phyloP scores from a whole-genome alignment of 1,140 invertebrate genomes.

The Drosophila mojavensis region DNA sequence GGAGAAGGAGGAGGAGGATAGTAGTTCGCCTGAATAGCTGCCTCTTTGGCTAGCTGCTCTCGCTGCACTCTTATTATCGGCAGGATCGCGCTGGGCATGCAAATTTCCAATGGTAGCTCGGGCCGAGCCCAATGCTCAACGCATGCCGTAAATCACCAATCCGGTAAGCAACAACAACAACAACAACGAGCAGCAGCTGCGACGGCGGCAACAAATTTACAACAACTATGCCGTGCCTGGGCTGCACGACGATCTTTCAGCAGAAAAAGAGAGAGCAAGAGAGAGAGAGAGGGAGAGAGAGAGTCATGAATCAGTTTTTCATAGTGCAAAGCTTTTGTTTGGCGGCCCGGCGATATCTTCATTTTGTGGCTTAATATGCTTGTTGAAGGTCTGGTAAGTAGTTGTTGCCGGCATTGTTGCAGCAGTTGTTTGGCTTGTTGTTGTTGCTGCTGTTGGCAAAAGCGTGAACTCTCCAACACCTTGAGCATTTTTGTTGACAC shows the following conservation, averaged over 20 bases:
- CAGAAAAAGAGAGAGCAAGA: not conserved
- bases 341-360: conserved; percentile 70
- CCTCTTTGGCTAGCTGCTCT: conserved; percentile 31
- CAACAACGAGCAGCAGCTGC: conserved; percentile 51
- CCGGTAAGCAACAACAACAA: conserved; percentile 33
- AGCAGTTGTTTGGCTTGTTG: conserved; percentile 22
- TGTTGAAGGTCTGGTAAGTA: conserved; percentile 75
- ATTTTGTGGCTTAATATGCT: conserved; percentile 82
- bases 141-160: conserved; percentile 82
- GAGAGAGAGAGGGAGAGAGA: conserved; percentile 30
- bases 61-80: conserved; percentile 74
- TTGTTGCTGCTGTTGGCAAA: conserved; percentile 46
- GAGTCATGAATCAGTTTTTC: conserved; percentile 81
- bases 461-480: conserved; percentile 81
- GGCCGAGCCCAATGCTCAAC: conserved; percentile 56
- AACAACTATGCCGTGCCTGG: conserved; percentile 78
- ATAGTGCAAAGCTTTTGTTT: conserved; percentile 70
- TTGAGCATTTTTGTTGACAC: conserved; percentile 76
- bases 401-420: conserved; percentile 54
- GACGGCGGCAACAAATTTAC: conserved; percentile 76
- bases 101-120: conserved; percentile 75
- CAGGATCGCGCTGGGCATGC: conserved; percentile 80
- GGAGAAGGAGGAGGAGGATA: conserved; percentile 22
- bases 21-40: conserved; percentile 42
- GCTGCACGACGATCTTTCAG: conserved; percentile 65